Base-by-base conservation (phyloP, 2,113 vertebrate genomes). In the Heterotilapia buettikoferi region DNA sequence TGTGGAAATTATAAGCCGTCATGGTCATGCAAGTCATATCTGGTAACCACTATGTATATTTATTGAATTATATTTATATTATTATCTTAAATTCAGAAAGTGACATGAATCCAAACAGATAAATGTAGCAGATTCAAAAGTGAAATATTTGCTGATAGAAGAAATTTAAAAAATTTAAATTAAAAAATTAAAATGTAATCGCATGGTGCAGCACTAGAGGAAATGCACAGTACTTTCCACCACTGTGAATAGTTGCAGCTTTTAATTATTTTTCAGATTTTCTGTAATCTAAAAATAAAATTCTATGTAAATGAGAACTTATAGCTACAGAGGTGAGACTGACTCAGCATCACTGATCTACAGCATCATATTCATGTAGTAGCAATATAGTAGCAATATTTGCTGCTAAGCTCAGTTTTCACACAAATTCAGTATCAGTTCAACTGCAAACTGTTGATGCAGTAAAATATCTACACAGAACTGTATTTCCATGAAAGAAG, bases 81-180 rank as follows among this genome's bases (percentile, higher is more conserved):
- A 45, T 45, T 26, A 26, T 26, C 7, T 43, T 24, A 43, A 45
- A 26, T 24, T 71, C 21, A 9, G 5, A 71, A 71, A 45, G 12
- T 71, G 0, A 16, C 63, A 43, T 6, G 36, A 14, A 71, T 13
- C n/a, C 10, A 71, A 16, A 71, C 38, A 10, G 13, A 45, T 73
- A 45, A 63, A 63, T 26, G 68, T 73, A 45, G 40, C 21, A 45
- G 8, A 45, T 10, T 61, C 14, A 73, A 73, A 26, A 26, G 13
- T 45, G 68, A 16, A 73, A 26, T 26, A 26, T 0, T 45, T 45
- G 8, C 38, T 45, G 21, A 43, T 10, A 18, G 7, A 43, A 26
- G 24, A 73, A 10, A 61, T 61, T 18, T 0, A 1, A 61, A 61
- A 61, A 31, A 10, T 29, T 29, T 0, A 31, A 59, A 1, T 29